Conservation (phyloP, 2,797 vertebrate genomes). For the Artibeus lituratus region DNA sequence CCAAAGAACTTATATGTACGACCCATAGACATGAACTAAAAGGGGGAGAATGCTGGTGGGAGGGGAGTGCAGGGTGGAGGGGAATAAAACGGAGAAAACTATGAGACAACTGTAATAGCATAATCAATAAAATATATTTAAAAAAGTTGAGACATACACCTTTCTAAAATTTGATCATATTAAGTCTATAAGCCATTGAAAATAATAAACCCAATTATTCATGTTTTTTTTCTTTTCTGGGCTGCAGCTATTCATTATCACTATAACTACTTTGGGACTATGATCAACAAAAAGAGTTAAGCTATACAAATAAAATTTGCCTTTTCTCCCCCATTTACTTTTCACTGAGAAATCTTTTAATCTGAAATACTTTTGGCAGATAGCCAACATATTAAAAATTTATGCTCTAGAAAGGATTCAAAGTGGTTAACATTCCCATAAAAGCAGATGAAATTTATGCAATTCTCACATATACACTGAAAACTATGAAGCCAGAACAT, state of each 20-base stretch:
- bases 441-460: not conserved
- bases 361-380: not conserved
- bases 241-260: not conserved
- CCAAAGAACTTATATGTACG: too few relatives aligned
- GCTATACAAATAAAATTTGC: not conserved
- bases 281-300: not conserved
- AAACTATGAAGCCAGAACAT: not conserved
- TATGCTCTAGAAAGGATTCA: constrained; percentile 24
- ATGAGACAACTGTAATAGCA: too few relatives aligned
- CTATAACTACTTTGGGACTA: not conserved
- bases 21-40: too few relatives aligned
- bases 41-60: too few relatives aligned
- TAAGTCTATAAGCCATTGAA: not conserved
- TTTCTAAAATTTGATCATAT: not conserved
- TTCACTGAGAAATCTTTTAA: not conserved
- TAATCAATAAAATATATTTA: too few relatives aligned
- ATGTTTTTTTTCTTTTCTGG: not conserved
- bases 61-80: too few relatives aligned
- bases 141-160: not conserved
- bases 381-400: not conserved
- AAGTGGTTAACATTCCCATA: not conserved
- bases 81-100: too few relatives aligned
- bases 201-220: not conserved
- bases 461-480: not conserved
- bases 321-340: not conserved